Evolutionary conservation across 2,888 invertebrate species (phyloP), one percentile per base, ranked within the genome.

Genomic region (Prosopocoilus inquinatus): DNA sequence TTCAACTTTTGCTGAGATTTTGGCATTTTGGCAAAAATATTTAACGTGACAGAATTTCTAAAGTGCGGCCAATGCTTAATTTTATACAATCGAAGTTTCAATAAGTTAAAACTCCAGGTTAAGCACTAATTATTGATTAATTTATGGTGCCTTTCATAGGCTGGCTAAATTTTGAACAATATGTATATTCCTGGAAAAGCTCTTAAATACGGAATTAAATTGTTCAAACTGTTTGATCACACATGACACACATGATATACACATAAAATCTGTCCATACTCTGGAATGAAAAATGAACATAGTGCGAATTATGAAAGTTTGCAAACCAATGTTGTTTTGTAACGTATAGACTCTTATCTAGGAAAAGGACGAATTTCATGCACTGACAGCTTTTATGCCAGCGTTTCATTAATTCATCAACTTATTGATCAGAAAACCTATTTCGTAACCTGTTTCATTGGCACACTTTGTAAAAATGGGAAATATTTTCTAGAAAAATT

Each of bases 211-310:
- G 43, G 12, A 15, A 11, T 41, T 9, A 41, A 41, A 41, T 13
- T 41, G 15, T 41, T 41, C 16, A 41, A 41, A 16, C 43, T 41
- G 11, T 41, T 12, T 41, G 43, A 41, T 41, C 43, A 41, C 9
- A n/a, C 43, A n/a, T n/a, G n/a, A n/a, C n/a, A n/a, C n/a, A n/a
- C n/a, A 41, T 12, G 43, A 16, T 41, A 41, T 41, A 41, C 43
- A n/a, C 13, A 41, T 1, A 41, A 41, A 41, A n/a, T 16, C 9
- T 9, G 16, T 15, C 13, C 12, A 13, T 41, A 41, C 13, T 13
- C 43, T 15, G 43, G 43, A 13, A 11, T 12, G 9, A 41, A 16
- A 41, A 41, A 41, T 41, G 43, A 41, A 41, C 13, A 41, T 41
- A 41, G 15, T 41, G n/a, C 43, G 15, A 41, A 12, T 41, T 13